Evolutionary conservation across 30 jellyfish, hydroid and myxozoan genomes (phyloP).

Genomic region (Cassiopea andromeda): DNA sequence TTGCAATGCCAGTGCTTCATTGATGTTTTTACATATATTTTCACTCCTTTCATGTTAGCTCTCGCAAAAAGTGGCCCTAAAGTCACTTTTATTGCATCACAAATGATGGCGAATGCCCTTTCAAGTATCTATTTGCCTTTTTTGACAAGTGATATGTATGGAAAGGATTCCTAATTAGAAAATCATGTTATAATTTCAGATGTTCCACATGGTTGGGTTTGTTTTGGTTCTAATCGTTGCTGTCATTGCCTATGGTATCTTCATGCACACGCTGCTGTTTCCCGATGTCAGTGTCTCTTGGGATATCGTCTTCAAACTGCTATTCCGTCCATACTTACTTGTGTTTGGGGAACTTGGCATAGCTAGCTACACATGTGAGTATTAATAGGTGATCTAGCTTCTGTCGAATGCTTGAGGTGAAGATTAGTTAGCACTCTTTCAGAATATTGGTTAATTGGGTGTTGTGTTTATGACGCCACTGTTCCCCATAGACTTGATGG

Average conservation of each 20-base stretch:
- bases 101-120: too few species aligned
- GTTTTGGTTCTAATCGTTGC: conserved; percentile 58
- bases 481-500: too few species aligned
- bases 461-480: too few species aligned
- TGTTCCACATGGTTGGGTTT: conserved; percentile 57
- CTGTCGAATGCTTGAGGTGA: background rate
- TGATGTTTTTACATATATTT: too few species aligned
- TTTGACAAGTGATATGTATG: too few species aligned
- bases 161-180: too few species aligned
- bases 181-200: background rate
- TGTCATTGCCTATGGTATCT: conserved; percentile 60
- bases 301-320: conserved; percentile 37
- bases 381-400: background rate
- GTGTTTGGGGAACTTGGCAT: conserved; percentile 66
- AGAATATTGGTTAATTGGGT: too few species aligned
- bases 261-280: conserved; percentile 62
- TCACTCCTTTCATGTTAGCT: too few species aligned
- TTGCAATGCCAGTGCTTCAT: too few species aligned
- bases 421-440: background rate
- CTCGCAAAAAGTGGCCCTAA: too few species aligned
- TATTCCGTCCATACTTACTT: conserved; percentile 60
- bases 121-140: too few species aligned
- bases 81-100: too few species aligned
- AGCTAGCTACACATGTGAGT: conserved; percentile 31
- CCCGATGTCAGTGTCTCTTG: conserved; percentile 55